These are phyloP conservation scores for Paragorgia papillata DNA, from an alignment of 92 coral and sea anemone genomes.

Conservation along the genomic window DNA sequence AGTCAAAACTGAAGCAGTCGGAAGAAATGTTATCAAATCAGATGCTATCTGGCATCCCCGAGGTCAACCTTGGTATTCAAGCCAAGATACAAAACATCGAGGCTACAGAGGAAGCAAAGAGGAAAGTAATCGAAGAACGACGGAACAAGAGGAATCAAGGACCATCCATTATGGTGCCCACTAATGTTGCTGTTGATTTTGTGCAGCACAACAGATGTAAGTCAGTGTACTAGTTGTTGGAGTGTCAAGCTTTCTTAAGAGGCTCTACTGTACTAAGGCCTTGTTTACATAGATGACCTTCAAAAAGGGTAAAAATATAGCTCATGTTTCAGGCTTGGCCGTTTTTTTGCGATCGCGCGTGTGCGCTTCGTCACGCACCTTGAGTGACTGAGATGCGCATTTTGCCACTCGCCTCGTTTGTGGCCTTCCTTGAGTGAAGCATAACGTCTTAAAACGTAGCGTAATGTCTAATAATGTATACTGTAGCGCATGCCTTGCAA, in stretches of 20 bases:
- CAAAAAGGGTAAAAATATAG: too few relatives aligned
- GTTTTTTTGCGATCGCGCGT: too few relatives aligned
- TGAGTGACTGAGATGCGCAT: too few relatives aligned
- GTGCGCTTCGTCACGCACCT: too few relatives aligned
- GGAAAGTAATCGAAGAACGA: constrained; percentile 79
- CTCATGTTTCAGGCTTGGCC: too few relatives aligned
- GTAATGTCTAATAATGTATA: too few relatives aligned
- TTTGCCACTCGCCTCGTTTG: too few relatives aligned
- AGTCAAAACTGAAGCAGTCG: constrained; percentile 88
- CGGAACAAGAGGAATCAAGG: constrained; percentile 71
- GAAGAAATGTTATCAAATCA: constrained; percentile 99
- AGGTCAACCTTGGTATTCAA: constrained; percentile 93
- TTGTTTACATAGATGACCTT: too few relatives aligned
- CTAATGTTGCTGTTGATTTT: constrained; percentile 95
- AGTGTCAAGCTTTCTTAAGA: not conserved
- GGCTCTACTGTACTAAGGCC: too few relatives aligned
- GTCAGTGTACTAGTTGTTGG: constrained; percentile 29
- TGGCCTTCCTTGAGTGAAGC: too few relatives aligned
- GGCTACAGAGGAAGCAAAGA: constrained; percentile 97
- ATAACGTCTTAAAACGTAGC: too few relatives aligned
- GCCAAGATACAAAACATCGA: constrained; percentile 97
- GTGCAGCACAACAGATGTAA: constrained; percentile 97
- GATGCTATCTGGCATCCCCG: constrained; percentile 99
- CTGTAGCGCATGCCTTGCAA: too few relatives aligned
- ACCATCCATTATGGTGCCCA: constrained; percentile 96